Conservation (phyloP, 2,888 invertebrate genomes). For the Pammene fasciana region DNA sequence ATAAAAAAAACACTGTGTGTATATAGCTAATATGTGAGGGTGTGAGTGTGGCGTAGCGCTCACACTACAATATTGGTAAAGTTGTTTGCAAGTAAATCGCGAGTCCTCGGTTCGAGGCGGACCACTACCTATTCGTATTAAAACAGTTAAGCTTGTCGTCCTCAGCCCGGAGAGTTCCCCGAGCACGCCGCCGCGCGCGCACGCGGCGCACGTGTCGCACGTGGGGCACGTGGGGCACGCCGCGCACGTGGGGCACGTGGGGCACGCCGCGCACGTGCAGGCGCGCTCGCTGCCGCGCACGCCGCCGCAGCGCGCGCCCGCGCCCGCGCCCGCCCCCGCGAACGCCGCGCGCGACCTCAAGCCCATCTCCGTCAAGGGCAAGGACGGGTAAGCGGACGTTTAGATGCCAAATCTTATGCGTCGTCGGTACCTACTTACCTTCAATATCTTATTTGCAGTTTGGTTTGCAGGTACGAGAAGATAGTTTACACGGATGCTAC, state of each 20-base stretch:
- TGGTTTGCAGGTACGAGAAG: slow-evolving; percentile 63
- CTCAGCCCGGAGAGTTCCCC: not conserved
- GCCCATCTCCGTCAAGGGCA: slow-evolving; percentile 68
- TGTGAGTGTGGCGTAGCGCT: no score
- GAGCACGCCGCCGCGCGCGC: not conserved
- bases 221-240: not conserved
- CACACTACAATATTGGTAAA: no score
- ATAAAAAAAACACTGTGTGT: no score
- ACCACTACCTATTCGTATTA: no score
- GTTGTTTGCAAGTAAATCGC: no score
- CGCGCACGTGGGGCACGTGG: not conserved
- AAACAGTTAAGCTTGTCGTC: not conserved
- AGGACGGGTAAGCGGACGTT: slow-evolving; percentile 61
- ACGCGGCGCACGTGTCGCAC: not conserved
- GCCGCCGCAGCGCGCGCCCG: slow-evolving; percentile 26
- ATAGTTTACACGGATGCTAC: slow-evolving; percentile 62
- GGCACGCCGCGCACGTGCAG: slow-evolving; percentile 17
- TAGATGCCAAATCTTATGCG: no score
- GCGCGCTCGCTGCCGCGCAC: slow-evolving; percentile 33
- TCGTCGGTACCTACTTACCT: no score
- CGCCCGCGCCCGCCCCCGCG: slow-evolving; percentile 14
- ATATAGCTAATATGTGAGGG: no score
- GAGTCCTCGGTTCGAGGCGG: no score
- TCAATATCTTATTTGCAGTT: no score
- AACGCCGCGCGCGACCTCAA: slow-evolving; percentile 38